phyloP scores from a whole-genome alignment of 2,888 invertebrate genomes.

The Saturnia pavonia region DNA sequence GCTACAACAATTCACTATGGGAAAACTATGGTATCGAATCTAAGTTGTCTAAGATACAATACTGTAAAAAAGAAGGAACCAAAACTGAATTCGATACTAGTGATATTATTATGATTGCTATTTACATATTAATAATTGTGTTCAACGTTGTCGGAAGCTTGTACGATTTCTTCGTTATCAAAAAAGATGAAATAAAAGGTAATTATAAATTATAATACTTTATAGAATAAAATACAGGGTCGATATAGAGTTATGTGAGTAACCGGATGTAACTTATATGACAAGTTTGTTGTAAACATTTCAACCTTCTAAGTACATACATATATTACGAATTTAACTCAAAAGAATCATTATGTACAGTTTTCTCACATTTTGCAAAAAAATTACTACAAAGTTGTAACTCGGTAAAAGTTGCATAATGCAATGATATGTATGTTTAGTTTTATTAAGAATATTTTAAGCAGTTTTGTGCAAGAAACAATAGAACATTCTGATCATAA shows the following conservation, averaged over 20 bases:
- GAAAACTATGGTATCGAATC: constrained; percentile 54
- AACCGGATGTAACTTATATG: neutral
- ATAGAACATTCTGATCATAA: too few relatives aligned
- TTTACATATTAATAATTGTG: constrained; percentile 54
- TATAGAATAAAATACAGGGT: too few relatives aligned
- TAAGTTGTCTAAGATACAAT: constrained; percentile 46
- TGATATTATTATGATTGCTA: constrained; percentile 54
- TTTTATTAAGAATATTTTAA: too few relatives aligned
- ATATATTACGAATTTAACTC: too few relatives aligned
- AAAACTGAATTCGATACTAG: constrained; percentile 42
- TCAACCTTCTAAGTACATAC: too few relatives aligned
- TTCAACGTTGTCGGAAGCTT: constrained; percentile 60
- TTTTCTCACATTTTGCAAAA: neutral
- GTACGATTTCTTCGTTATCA: constrained; percentile 48
- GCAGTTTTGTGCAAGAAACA: too few relatives aligned
- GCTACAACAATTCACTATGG: constrained; percentile 62
- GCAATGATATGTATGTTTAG: neutral
- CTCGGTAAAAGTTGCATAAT: neutral
- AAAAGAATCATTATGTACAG: too few relatives aligned
- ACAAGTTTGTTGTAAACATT: neutral
- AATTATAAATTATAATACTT: constrained; percentile 12
- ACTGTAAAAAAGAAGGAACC: constrained; percentile 56
- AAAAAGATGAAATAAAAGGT: constrained; percentile 47
- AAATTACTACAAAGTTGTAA: neutral
- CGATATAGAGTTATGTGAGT: neutral